Base-by-base conservation (phyloP, 2,797 vertebrate genomes). In the Otolemur crassicaudatus region DNA sequence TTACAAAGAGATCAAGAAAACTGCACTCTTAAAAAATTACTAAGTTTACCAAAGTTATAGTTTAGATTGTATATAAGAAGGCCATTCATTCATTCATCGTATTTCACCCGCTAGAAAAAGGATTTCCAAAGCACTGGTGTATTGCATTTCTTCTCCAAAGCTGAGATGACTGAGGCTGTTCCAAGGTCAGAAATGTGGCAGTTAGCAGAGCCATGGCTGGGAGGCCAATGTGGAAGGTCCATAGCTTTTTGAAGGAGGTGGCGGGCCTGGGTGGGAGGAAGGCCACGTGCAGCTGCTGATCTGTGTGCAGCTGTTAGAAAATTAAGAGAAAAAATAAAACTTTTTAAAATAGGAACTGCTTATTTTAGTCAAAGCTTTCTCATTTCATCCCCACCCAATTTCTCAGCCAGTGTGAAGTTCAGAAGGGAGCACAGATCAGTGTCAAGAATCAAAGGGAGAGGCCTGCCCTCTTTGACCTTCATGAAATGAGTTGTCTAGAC, bases 311-410 rank as follows among this genome's bases (percentile, higher is more conserved):
- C n/a, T 43, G 23, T 80, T 83, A 40, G 53, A 67, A 40, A 79
- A 92, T 87, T 79, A 83, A 81, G 53, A 85, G 79, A 91, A 96
- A 37, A 95, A 83, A 91, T 56, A 56, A 90, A 92, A 37, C 37
- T 94, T 40, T 8, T 25, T 46, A 67, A 95, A 76, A 86, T 40
- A 31, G 23, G 58, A 92, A 67, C 61, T 40, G 53, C 25, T 91
- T 60, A 88, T 87, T 65, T 89, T 63, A 73, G 67, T 81, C 69
- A 77, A 90, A 34, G 31, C 27, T 90, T 95, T 94, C 69, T 93
- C 67, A 34, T 77, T 91, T 92, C 29, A 9, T 27, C 43, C 79
- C 61, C n/a, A 65, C 80, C 72, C 46, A 91, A 70, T 85, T 31
- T 80, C 87, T 90, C 20, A 92, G 53, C 70, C 80, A 85, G 34